These are phyloP conservation scores for Leuctra nigra DNA, from an alignment of 2,888 invertebrate species.

Conservation along the genomic window DNA sequence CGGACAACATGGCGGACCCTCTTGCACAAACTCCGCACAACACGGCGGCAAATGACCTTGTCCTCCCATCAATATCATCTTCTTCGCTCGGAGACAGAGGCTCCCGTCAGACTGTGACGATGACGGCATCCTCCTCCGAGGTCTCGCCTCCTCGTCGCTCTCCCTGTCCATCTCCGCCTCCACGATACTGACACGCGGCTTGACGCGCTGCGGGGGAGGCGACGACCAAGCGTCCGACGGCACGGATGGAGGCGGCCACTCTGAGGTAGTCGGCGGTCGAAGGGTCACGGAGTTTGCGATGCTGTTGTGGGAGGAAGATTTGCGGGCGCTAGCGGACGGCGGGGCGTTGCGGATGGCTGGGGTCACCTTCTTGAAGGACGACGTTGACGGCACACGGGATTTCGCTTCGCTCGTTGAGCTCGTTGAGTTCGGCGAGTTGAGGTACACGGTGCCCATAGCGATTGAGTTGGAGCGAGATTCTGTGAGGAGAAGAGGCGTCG, in stretches of 20 bases:
- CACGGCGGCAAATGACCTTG: constrained; percentile 6
- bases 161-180: background rate
- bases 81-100: constrained; percentile 18
- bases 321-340: background rate
- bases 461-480: constrained; percentile 3
- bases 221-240: background rate
- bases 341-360: background rate
- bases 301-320: background rate
- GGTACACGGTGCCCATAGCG: constrained; percentile 4
- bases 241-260: constrained; percentile 9
- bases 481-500: no score
- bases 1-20: constrained; percentile 14
- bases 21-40: background rate
- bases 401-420: background rate
- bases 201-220: background rate
- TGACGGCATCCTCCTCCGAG: constrained; percentile 3
- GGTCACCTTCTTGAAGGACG: background rate
- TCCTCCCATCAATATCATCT: constrained; percentile 13
- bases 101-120: constrained; percentile 21
- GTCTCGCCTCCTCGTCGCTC: background rate
- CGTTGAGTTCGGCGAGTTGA: constrained; percentile 1
- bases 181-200: constrained; percentile 9
- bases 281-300: background rate
- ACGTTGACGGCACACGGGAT: background rate
- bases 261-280: background rate